Evolutionary conservation across 2,797 vertebrate species (phyloP).

Genomic region (Mormyrus hasselquistii): DNA sequence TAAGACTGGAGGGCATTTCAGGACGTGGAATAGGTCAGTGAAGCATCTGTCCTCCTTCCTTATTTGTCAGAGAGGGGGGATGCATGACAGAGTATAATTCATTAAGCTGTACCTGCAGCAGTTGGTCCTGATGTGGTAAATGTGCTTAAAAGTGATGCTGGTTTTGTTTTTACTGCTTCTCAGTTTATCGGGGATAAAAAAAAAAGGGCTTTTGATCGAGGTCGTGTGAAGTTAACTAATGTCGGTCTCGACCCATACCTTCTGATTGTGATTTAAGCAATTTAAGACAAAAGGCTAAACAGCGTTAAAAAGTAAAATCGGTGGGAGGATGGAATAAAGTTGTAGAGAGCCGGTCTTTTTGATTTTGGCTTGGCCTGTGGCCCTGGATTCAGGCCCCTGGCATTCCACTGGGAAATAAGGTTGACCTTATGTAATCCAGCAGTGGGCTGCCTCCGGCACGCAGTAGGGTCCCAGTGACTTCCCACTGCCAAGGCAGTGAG

Average conservation of each 20-base stretch:
- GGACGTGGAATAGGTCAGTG: background rate
- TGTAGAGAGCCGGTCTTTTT: background rate
- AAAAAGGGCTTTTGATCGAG: background rate
- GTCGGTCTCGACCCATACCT: background rate
- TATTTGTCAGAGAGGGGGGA: background rate
- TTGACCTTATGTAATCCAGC: constrained; percentile 57
- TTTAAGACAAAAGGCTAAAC: background rate
- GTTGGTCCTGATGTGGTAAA: background rate
- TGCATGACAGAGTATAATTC: background rate
- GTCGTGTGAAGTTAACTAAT: background rate
- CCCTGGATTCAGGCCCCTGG: constrained; percentile 35
- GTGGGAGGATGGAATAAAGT: background rate
- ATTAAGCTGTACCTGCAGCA: background rate
- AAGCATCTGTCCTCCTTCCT: background rate
- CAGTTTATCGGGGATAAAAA: background rate
- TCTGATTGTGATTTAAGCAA: background rate
- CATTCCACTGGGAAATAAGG: constrained; percentile 45
- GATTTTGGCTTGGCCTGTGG: constrained; percentile 29
- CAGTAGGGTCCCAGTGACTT: constrained; percentile 62
- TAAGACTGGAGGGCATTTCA: background rate
- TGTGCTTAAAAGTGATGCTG: background rate
- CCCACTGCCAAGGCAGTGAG: constrained; percentile 51
- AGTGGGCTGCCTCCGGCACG: constrained; percentile 57
- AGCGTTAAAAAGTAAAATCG: background rate
- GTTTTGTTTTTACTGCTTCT: background rate